phyloP scores from a whole-genome alignment of 2,797 vertebrate species.

The Syncerus caffer region DNA sequence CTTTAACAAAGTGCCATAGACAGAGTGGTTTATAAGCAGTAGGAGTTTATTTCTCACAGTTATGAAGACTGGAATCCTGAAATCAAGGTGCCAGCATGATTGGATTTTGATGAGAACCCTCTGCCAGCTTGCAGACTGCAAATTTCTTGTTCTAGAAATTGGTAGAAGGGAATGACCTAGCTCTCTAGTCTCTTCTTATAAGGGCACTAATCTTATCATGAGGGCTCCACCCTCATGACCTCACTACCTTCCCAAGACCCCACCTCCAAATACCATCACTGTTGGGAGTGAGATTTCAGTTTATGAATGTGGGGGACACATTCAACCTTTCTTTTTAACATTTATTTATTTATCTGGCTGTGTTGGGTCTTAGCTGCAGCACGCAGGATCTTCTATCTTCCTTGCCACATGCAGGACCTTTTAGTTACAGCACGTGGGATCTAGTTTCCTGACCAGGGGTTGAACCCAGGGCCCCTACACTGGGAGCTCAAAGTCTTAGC shows the following conservation, averaged over 20 bases:
- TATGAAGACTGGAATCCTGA: neutral
- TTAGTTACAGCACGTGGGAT: neutral
- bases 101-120: neutral
- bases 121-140: neutral
- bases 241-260: neutral
- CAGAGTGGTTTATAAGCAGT: neutral
- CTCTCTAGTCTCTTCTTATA: neutral
- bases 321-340: neutral
- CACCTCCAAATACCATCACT: neutral
- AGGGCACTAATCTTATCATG: neutral
- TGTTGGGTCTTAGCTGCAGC: neutral
- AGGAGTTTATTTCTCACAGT: neutral
- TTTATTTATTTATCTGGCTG: neutral
- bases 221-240: neutral
- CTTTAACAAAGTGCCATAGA: neutral
- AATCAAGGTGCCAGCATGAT: neutral
- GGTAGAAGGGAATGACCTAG: neutral
- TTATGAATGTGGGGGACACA: neutral
- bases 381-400: neutral
- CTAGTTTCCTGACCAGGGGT: neutral
- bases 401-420: neutral
- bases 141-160: neutral
- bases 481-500: neutral
- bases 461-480: neutral
- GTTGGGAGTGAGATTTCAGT: neutral